Percentiles rank a stretch among this genome's conserved stretches.
Evolutionary conservation across 2,888 invertebrate genomes (phyloP).

Genomic region (Heliothis peltigera): DNA sequence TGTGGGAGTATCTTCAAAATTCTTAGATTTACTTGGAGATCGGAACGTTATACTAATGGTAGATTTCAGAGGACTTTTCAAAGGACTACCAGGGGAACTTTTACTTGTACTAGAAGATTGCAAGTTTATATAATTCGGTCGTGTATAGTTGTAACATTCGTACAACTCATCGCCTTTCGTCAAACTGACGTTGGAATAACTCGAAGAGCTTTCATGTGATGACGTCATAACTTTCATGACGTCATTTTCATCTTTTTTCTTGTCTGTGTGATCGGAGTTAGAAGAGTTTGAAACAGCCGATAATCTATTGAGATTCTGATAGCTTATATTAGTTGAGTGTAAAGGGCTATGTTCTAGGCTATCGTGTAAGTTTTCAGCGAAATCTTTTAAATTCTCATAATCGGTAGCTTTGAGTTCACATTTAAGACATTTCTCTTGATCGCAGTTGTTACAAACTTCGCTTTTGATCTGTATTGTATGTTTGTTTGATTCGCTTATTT

Average conservation of each 20-base stretch:
- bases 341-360: conserved; percentile 79
- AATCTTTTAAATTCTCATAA: conserved; percentile 74
- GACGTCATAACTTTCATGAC: conserved; percentile 84
- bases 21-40: conserved; percentile 89
- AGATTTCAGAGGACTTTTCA: conserved; percentile 91
- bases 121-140: conserved; percentile 86
- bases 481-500: conserved; percentile 80
- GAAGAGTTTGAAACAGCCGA: conserved; percentile 85
- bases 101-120: conserved; percentile 85
- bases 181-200: conserved; percentile 80
- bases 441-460: conserved; percentile 77
- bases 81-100: conserved; percentile 82
- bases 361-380: conserved; percentile 68
- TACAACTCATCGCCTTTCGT: conserved; percentile 79
- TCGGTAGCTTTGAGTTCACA: conserved; percentile 84
- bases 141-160: conserved; percentile 80
- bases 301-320: conserved; percentile 85
- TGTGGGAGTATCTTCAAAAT: conserved; percentile 85
- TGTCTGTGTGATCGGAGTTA: conserved; percentile 73
- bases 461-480: conserved; percentile 81
- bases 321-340: conserved; percentile 85
- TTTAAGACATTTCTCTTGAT: conserved; percentile 81
- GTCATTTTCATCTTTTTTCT: conserved; percentile 68
- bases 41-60: conserved; percentile 93
- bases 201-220: conserved; percentile 86